Base-by-base conservation (phyloP, 2,888 invertebrate genomes). In the Pollenia amentaria region DNA sequence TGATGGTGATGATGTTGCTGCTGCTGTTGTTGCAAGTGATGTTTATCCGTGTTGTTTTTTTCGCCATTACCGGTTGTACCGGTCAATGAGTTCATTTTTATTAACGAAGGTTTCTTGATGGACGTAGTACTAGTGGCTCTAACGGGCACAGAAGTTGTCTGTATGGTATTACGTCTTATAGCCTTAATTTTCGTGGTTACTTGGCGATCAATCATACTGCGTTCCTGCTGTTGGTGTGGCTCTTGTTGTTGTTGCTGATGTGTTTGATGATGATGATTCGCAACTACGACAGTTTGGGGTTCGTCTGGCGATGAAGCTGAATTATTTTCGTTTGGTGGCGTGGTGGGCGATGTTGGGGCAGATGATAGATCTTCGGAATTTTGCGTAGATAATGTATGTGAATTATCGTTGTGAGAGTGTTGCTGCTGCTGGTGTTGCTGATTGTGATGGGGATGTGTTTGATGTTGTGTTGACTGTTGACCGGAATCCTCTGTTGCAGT, bases 401-500 rank as follows among this genome's bases (percentile, higher is more conserved):
- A 87, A 73, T 82, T 84, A 87, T 89, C 88, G 89, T 75, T 88
- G 79, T 84, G 87, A 72, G 90, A 86, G 85, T 88, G 84, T 18
- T 90, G 89, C n/a, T 89, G 87, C 65, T 89, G 78, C 73, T 88
- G 89, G n/a, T 90, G 89, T 53, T 89, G 89, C 11, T 87, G 88
- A 57, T 86, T 86, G 53, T 89, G 88, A 44, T 88, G 88, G 62
- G 88, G 84, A 40, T 89, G 90, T 21, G 90, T 91, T 40, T 92
- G 90, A 57, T 91, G 90, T 38, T 91, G 91, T 92, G 91, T 79
- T 92, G 91, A 90, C 89, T 91, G 91, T 87, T 93, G 92, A 89
- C 93, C 92, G 89, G 93, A 92, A 91, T 93, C 93, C 90, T 92
- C 93, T 90, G 90, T 92, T 87, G 92, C 93, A 86, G 92, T 93